phyloP scores from a whole-genome alignment of 2,888 invertebrate genomes.

The Hypolimnas misippus region DNA sequence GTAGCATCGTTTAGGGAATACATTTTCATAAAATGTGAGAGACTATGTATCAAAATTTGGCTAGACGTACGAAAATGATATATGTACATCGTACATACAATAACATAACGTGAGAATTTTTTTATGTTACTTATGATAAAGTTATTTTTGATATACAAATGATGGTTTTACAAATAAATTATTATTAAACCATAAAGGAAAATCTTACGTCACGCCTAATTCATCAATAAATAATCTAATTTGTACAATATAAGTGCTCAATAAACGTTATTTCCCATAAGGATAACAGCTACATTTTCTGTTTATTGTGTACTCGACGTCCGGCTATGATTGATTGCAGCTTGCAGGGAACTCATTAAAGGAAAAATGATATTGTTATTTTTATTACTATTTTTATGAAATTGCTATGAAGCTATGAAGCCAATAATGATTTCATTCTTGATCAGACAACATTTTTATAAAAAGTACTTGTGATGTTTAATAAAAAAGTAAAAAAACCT shows the following conservation, averaged over 20 bases:
- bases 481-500: no score
- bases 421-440: no score
- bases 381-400: not conserved
- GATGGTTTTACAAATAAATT: no score
- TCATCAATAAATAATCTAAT: constrained; percentile 30
- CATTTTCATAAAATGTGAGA: not conserved
- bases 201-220: constrained; percentile 25
- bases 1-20: not conserved
- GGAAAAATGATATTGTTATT: constrained; percentile 40
- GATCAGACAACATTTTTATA: not conserved
- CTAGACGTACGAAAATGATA: not conserved
- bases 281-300: constrained; percentile 67
- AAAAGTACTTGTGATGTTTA: no score
- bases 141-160: no score
- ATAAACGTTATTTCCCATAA: constrained; percentile 39
- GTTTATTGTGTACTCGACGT: constrained; percentile 69
- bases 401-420: not conserved
- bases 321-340: constrained; percentile 70
- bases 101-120: not conserved
- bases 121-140: not conserved
- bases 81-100: no score
- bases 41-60: not conserved
- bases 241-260: constrained; percentile 33
- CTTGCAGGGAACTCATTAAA: constrained; percentile 68
- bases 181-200: not conserved